Percentiles rank a stretch among this genome's conserved stretches.
phyloP scores from a whole-genome alignment of 2,797 vertebrate genomes.

The Heterohyrax brucei region DNA sequence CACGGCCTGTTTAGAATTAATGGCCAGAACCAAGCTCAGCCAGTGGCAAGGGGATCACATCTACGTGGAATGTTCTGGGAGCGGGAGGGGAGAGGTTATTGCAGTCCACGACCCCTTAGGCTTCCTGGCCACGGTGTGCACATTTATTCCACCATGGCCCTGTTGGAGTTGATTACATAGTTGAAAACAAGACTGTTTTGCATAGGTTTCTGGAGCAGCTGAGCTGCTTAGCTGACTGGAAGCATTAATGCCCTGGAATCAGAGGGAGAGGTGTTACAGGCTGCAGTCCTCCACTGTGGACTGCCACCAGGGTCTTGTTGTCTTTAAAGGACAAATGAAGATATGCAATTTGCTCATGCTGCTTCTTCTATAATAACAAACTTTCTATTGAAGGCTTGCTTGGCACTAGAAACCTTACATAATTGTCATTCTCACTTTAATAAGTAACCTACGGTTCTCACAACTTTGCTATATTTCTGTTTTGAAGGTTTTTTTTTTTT shows the following conservation, averaged over 20 bases:
- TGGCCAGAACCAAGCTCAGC: constrained; percentile 1
- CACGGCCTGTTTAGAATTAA: constrained; percentile 17
- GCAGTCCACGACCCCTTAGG: constrained; percentile 49
- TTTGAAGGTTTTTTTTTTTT: not conserved
- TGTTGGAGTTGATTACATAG: constrained; percentile 81
- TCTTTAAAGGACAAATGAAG: constrained; percentile 48
- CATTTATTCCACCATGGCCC: constrained; percentile 41
- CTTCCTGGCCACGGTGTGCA: constrained; percentile 12
- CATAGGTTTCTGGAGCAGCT: constrained; percentile 35
- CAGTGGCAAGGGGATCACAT: not conserved
- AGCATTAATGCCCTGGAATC: constrained; percentile 50
- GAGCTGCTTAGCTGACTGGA: constrained; percentile 48
- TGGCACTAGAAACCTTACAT: not conserved
- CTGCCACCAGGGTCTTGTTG: constrained; percentile 11
- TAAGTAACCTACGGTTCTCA: not conserved
- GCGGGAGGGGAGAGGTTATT: constrained; percentile 33
- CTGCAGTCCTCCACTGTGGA: not conserved
- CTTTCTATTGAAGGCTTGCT: not conserved
- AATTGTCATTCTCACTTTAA: not conserved
- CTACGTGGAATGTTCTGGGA: not conserved
- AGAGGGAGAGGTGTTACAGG: constrained; percentile 43
- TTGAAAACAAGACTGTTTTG: constrained; percentile 60
- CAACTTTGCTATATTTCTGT: not conserved
- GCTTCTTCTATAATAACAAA: constrained; percentile 10
- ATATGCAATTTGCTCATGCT: not conserved